Evolutionary conservation across 2,888 invertebrate species (phyloP).

Genomic region (Alloscopus bannaensis): DNA sequence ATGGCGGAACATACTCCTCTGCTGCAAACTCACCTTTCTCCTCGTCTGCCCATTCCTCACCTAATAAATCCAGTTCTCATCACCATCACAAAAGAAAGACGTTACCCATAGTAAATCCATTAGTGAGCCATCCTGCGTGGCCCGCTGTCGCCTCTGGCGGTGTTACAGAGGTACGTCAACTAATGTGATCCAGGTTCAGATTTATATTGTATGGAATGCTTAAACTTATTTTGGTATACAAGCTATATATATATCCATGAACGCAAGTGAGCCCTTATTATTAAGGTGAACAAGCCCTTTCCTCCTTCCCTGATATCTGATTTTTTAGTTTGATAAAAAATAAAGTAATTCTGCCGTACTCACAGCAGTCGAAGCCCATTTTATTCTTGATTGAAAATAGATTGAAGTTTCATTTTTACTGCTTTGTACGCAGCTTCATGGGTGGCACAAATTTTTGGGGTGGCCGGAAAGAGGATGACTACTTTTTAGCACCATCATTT

Average conservation of each 20-base stretch:
- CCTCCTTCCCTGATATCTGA: too few species aligned
- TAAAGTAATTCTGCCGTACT: too few species aligned
- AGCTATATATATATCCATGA: too few species aligned
- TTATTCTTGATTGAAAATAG: too few species aligned
- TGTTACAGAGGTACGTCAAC: too few species aligned
- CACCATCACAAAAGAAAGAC: constrained; percentile 79
- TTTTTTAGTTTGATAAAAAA: too few species aligned
- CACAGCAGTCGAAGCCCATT: too few species aligned
- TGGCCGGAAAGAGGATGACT: constrained; percentile 91
- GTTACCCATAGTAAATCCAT: constrained; percentile 92
- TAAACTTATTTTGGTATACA: too few species aligned
- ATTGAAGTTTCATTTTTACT: constrained; percentile 12
- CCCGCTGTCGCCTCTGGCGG: constrained; percentile 81
- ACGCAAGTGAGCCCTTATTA: too few species aligned
- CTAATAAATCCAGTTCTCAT: constrained; percentile 76
- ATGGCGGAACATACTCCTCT: constrained; percentile 65
- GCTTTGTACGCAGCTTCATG: constrained; percentile 86
- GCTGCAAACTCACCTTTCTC: constrained; percentile 72
- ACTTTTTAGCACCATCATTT: constrained; percentile 94
- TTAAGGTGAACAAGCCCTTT: too few species aligned
- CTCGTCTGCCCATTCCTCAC: constrained; percentile 78
- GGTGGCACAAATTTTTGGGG: constrained; percentile 99
- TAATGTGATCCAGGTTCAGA: too few species aligned
- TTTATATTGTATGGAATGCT: too few species aligned
- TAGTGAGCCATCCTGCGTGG: constrained; percentile 91